phyloP scores from a whole-genome alignment of 2,113 vertebrate genomes.

The Hystrix brachyura region DNA sequence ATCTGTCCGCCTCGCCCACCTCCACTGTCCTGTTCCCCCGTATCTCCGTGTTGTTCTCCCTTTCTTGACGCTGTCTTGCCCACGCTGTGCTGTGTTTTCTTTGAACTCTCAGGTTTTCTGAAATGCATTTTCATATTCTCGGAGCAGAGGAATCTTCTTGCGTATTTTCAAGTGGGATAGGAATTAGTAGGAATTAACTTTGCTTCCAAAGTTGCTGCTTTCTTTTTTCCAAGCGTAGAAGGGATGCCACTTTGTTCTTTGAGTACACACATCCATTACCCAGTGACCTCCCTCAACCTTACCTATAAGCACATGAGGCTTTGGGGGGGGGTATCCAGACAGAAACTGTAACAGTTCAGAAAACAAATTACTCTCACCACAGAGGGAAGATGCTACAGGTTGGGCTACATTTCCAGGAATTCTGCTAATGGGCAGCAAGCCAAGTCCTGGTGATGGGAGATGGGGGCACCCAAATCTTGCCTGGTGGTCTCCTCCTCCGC shows the following conservation, averaged over 20 bases:
- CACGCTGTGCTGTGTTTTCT: not conserved
- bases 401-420: not conserved
- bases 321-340: no score
- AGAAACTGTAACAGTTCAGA: no score
- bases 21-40: fast-evolving
- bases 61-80: not conserved
- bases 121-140: slow-evolving; percentile 9
- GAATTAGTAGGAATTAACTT: slow-evolving; percentile 24
- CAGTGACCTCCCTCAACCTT: no score
- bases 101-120: slow-evolving; percentile 1
- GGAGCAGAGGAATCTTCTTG: not conserved
- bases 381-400: not conserved
- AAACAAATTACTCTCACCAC: not conserved
- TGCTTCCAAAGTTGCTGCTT: not conserved
- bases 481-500: not conserved
- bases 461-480: not conserved
- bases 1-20: not conserved
- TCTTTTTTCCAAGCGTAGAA: not conserved
- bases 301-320: no score
- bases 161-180: not conserved
- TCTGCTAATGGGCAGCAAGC: not conserved
- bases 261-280: not conserved
- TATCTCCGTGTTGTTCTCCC: not conserved
- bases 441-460: not conserved
- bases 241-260: not conserved